phyloP scores from a whole-genome alignment of 2,888 invertebrate genomes.

The Junonia oenone region DNA sequence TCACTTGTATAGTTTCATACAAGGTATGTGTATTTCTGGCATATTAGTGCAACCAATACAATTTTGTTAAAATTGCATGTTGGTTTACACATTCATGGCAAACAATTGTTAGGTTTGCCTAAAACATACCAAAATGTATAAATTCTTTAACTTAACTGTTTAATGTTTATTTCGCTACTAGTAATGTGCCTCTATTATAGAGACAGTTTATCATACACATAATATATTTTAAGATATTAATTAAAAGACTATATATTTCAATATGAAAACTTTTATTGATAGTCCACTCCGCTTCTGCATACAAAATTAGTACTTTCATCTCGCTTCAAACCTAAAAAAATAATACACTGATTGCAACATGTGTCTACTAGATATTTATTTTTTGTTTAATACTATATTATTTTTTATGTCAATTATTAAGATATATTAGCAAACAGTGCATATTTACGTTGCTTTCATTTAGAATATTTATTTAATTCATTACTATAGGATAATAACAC shows the following conservation, averaged over 20 bases:
- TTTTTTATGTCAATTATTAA: constrained; percentile 29
- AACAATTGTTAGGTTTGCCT: no score
- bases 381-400: constrained; percentile 29
- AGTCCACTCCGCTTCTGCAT: constrained; percentile 55
- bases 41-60: no score
- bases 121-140: background rate
- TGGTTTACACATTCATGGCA: background rate
- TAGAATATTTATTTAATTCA: constrained; percentile 8
- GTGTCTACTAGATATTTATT: constrained; percentile 15
- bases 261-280: constrained; percentile 53
- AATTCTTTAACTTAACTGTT: background rate
- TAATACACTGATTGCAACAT: constrained; percentile 38
- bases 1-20: no score
- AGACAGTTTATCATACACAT: background rate
- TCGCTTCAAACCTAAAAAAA: constrained; percentile 57
- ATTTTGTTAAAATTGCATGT: background rate
- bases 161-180: background rate
- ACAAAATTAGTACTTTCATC: constrained; percentile 53
- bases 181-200: background rate
- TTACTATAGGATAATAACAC: background rate
- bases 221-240: background rate
- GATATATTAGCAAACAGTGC: constrained; percentile 25
- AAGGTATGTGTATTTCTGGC: no score
- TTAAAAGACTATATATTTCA: constrained; percentile 35
- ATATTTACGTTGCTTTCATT: constrained; percentile 3